Conservation (phyloP, 2,888 invertebrate species). For the Romanomermis culicivorax region DNA sequence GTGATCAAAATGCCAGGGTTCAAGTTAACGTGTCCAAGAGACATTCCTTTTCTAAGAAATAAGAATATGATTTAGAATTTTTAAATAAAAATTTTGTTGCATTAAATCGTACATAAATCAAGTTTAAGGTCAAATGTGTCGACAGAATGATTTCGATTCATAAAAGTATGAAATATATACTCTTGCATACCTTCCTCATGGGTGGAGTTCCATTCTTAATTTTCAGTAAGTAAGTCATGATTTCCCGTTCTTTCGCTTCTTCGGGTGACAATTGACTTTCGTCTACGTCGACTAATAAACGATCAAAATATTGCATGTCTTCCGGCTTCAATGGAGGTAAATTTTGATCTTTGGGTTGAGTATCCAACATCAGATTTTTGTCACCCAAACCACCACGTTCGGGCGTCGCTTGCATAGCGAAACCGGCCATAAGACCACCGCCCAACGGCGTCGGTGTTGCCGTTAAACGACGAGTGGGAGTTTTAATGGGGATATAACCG, state of each 20-base stretch:
- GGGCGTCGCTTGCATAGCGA: slow-evolving; percentile 55
- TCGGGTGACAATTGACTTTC: slow-evolving; percentile 83
- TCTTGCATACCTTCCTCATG: slow-evolving; percentile 79
- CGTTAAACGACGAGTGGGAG: slow-evolving; percentile 85
- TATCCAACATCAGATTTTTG: slow-evolving; percentile 39
- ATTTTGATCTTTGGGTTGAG: slow-evolving; percentile 83
- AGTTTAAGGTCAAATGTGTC: too few relatives aligned
- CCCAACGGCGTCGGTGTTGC: slow-evolving; percentile 88
- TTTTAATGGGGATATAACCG: slow-evolving; percentile 82
- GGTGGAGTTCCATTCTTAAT: slow-evolving; percentile 99
- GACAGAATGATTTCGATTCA: too few relatives aligned
- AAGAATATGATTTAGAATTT: too few relatives aligned
- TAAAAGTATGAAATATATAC: too few relatives aligned
- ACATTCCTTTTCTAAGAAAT: too few relatives aligned
- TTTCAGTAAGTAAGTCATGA: slow-evolving; percentile 90
- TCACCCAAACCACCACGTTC: slow-evolving; percentile 16
- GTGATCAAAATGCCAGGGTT: too few relatives aligned
- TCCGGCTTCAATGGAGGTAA: slow-evolving; percentile 98
- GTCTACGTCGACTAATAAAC: slow-evolving; percentile 86
- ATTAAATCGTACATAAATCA: too few relatives aligned
- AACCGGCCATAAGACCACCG: slow-evolving; percentile 52
- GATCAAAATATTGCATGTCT: slow-evolving; percentile 98
- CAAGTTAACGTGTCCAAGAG: too few relatives aligned
- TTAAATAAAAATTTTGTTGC: too few relatives aligned
- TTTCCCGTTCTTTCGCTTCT: slow-evolving; percentile 91